Evolutionary conservation across 2,888 invertebrate genomes (phyloP), one percentile per base, ranked within the genome.

Genomic region (Oxytorus armatus): DNA sequence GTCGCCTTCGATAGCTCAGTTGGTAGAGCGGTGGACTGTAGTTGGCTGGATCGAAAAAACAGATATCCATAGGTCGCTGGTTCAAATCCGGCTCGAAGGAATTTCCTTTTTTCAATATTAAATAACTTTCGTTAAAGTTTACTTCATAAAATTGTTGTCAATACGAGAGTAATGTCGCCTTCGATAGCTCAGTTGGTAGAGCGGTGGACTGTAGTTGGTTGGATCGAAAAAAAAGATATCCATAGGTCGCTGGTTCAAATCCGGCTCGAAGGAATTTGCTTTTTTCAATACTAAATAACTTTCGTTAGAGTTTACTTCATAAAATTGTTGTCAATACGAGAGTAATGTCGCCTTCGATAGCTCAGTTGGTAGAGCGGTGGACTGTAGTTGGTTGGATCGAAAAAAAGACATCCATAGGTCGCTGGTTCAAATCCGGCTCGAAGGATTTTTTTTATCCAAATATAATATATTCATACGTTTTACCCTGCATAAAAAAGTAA

Each of bases 331-430:
- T 44, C 23, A 39, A n/a, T 0, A 33, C 3, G 3, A 21, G 16
- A 47, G 14, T 21, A 53, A 33, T n/a, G 47, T 39, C 61, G 29
- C 74, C 75, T 80, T 81, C 73, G 91, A 91, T 90, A 92, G 91
- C 90, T 90, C 91, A 91, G 91, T 91, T 92, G 91, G 91, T 91
- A 91, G 91, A 91, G 91, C 91, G 91, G 91, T 91, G 91, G 91
- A 91, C 91, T 91, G 91, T 91, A 82, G 82, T 79, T 77, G 79
- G 14, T 18, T 10, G 10, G 10, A 18, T 16, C 25, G 0, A 36
- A 14, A 39, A 68, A 59, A 59, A 29, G 29, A 29, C 2, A 29
- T 29, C 29, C 29, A 29, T 29, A 29, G 29, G 29, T 29, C 29
- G 29, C 29, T 29, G 29, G 29, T 29, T 29, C 29, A 29, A 29